Evolutionary conservation across 2,797 vertebrate genomes (phyloP), one percentile per base, ranked within the genome.

Genomic region (Phataginus tetradactyla): DNA sequence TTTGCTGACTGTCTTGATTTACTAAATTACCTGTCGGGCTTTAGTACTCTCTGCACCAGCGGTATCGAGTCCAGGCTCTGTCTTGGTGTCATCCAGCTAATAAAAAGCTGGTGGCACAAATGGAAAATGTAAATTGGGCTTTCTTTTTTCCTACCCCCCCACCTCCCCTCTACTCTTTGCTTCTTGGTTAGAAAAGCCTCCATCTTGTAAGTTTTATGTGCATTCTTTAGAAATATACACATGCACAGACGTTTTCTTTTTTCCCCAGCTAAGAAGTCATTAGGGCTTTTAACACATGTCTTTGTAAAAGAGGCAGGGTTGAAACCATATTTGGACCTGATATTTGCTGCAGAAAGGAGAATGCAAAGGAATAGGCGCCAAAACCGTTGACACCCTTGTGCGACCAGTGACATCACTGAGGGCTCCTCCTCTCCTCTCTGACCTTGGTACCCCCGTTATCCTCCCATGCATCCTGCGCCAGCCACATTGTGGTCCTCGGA

Each of bases 1-100:
- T 97, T 97, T 98, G 90, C 96, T 69, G 97, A 97, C 98, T 92
- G 97, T 97, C 98, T 97, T 93, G 97, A 98, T 98, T 98, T 97
- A 97, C 96, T 94, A 96, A 98, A 98, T 94, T 95, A 98, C 97
- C 97, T 97, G 98, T 96, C 97, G 97, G 81, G 93, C 92, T 97
- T 96, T 90, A 95, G 91, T 89, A 0, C 89, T 91, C 97, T 69
- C 96, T 95, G 94, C 34, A 5, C 14, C 8, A 32, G 53, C 75
- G 11, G 0, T 4, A 29, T 32, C 21, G 84, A 91, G 53, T 0
- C 14, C 51, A 57, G 74, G 96, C 81, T 34, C 94, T 13, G 94
- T 92, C 94, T 91, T 21, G 0, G 32, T 20, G 94, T 97, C 92
- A 83, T 81, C 15, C 57, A 96, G 86, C 96, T 95, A 94, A 97